phyloP scores from a whole-genome alignment of 2,888 invertebrate species.

The Rotaria magnacalcarata region DNA sequence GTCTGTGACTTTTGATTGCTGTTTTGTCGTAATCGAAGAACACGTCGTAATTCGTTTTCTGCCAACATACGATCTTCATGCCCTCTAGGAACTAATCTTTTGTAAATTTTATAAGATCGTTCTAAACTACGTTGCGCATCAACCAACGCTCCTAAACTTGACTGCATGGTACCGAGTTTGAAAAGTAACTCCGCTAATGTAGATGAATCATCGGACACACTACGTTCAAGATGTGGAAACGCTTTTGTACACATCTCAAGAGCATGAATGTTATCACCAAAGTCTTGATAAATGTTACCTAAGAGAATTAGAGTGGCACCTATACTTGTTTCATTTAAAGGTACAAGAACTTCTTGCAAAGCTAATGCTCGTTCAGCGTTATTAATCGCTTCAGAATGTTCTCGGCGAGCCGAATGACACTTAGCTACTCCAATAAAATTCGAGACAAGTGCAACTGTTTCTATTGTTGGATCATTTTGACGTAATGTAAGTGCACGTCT shows the following conservation, averaged over 20 bases:
- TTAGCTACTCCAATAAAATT: not conserved
- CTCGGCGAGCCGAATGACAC: not conserved
- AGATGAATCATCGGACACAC: not conserved
- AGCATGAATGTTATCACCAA: not conserved
- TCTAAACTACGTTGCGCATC: not conserved
- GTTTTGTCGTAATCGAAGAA: not conserved
- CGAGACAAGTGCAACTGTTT: not conserved
- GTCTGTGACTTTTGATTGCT: no score
- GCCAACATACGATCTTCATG: not conserved
- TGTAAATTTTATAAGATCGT: not conserved
- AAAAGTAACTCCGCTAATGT: not conserved
- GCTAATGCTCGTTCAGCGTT: not conserved
- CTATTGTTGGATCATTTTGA: not conserved
- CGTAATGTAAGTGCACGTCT: not conserved
- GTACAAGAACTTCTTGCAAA: not conserved
- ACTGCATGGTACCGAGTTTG: not conserved
- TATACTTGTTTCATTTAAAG: not conserved
- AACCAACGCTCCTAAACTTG: not conserved
- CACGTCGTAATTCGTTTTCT: not conserved
- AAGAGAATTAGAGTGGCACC: not conserved
- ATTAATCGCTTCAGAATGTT: not conserved
- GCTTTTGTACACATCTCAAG: not conserved
- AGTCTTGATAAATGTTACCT: not conserved
- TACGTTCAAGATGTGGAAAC: not conserved
- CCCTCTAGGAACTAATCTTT: not conserved